Conservation (phyloP, 2,888 invertebrate species). For the Ommatoiulus sabulosus region DNA sequence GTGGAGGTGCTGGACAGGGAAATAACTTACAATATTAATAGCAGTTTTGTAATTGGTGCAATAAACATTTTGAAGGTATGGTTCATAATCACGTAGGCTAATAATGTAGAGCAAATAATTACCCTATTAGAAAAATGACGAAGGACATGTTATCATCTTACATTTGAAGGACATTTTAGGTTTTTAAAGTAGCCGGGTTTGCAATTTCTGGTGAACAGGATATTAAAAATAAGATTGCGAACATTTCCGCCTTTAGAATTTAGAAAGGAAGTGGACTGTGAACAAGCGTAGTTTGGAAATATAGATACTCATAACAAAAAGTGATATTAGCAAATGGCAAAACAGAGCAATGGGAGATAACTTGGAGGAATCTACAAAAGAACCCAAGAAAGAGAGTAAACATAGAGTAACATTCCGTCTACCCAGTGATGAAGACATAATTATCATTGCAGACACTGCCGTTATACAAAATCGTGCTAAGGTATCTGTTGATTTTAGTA, state of each 20-base stretch:
- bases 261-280: not conserved
- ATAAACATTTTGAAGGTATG: too few species aligned
- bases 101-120: too few species aligned
- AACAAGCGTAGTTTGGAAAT: not conserved
- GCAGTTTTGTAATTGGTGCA: too few species aligned
- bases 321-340: not conserved
- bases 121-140: not conserved
- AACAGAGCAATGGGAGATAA: not conserved
- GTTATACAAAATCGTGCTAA: not conserved
- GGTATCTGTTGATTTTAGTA: not conserved
- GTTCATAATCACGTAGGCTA: too few species aligned
- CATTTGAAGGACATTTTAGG: not conserved
- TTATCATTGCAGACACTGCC: not conserved
- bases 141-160: not conserved
- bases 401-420: conserved; percentile 41
- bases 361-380: not conserved
- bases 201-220: not conserved
- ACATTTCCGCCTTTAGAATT: not conserved
- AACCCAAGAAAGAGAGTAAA: not conserved
- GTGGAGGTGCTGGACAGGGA: too few species aligned
- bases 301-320: not conserved
- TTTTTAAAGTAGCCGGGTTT: not conserved
- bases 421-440: not conserved
- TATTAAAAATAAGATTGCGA: conserved; percentile 3
- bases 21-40: too few species aligned